Conservation (phyloP, 2,888 invertebrate genomes). For the Diarsia dahlii region DNA sequence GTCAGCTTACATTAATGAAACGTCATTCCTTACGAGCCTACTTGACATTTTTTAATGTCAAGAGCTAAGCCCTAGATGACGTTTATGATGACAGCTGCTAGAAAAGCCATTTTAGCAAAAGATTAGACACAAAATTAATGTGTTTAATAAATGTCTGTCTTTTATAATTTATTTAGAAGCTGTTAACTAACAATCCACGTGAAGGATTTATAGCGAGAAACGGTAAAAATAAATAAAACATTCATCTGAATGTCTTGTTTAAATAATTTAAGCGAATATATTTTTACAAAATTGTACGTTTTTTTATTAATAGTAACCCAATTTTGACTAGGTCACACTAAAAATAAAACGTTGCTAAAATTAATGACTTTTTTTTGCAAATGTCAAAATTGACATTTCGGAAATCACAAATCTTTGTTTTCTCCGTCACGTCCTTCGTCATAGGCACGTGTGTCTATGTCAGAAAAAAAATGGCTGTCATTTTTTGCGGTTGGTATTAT, state of each 20-base stretch:
- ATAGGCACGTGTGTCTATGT: slow-evolving; percentile 40
- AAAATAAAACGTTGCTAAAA: slow-evolving; percentile 15
- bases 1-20: slow-evolving; percentile 39
- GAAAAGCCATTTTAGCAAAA: slow-evolving; percentile 23
- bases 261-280: slow-evolving; percentile 8
- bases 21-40: slow-evolving; percentile 2
- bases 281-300: neutral
- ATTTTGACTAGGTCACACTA: neutral
- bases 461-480: slow-evolving; percentile 56
- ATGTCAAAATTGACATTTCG: slow-evolving; percentile 20
- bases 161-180: slow-evolving; percentile 42
- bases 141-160: slow-evolving; percentile 12
- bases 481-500: slow-evolving; percentile 66
- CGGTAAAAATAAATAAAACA: slow-evolving; percentile 14
- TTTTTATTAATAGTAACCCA: neutral
- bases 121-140: slow-evolving; percentile 2
- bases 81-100: slow-evolving; percentile 34
- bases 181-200: neutral
- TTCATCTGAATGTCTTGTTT: slow-evolving; percentile 1
- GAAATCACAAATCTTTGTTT: neutral
- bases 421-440: neutral
- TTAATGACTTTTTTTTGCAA: slow-evolving; percentile 22
- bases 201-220: slow-evolving; percentile 34
- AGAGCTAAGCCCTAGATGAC: neutral
- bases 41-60: slow-evolving; percentile 8